A percentile compares a stretch with the other conserved stretches of the same genome.
Evolutionary conservation across 2,888 invertebrate species (phyloP).

Genomic region (Caenorhabditis japonica): DNA sequence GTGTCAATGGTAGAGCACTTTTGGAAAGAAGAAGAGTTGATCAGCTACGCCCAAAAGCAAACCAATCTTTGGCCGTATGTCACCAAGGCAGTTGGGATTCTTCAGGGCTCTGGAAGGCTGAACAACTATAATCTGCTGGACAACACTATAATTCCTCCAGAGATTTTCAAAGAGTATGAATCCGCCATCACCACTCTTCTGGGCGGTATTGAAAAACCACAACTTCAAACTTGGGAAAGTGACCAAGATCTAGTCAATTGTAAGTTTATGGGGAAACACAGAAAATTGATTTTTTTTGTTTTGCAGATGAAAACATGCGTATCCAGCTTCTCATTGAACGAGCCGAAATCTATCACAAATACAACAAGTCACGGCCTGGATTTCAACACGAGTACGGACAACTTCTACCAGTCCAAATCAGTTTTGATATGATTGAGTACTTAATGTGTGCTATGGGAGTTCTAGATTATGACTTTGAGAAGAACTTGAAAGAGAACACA

Average conservation of each 20-base stretch:
- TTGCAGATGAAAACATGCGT: conserved; percentile 4
- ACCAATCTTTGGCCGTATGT: not conserved
- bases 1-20: not conserved
- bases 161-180: not conserved
- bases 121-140: not conserved
- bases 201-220: not conserved
- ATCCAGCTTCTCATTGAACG: not conserved
- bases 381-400: conserved; percentile 7
- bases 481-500: not conserved
- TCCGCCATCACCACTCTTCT: not conserved
- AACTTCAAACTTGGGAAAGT: too few species aligned
- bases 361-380: conserved; percentile 6
- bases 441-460: not conserved
- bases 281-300: too few species aligned
- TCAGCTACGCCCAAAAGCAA: not conserved
- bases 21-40: not conserved
- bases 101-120: not conserved
- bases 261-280: not conserved
- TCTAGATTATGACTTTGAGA: not conserved
- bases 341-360: not conserved
- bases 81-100: not conserved
- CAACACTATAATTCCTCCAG: not conserved
- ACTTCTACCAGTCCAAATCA: conserved; percentile 11
- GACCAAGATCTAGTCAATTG: too few species aligned
- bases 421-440: conserved; percentile 24